phyloP scores from a whole-genome alignment of 2,888 invertebrate genomes.

The Tipula vernalis region DNA sequence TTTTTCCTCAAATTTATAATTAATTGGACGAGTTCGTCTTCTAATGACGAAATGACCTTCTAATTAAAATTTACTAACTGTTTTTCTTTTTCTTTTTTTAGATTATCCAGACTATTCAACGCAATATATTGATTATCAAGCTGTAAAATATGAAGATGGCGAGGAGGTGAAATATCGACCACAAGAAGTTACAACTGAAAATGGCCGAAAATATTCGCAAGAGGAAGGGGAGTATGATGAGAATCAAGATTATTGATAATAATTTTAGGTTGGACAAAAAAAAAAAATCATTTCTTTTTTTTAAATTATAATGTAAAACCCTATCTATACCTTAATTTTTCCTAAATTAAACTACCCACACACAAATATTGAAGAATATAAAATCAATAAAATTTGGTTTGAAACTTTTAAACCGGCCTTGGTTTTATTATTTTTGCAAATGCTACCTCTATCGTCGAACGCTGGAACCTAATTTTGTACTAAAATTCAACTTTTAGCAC shows the following conservation, averaged over 20 bases:
- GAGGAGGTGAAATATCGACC: slow-evolving; percentile 65
- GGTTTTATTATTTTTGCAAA: background rate
- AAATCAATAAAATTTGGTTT: background rate
- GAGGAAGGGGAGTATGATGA: slow-evolving; percentile 10
- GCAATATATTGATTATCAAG: slow-evolving; percentile 44
- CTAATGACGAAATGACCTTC: too few relatives aligned
- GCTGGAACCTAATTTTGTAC: background rate
- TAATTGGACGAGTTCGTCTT: too few relatives aligned
- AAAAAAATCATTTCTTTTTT: background rate
- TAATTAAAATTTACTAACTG: too few relatives aligned
- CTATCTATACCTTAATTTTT: background rate
- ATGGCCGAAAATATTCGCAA: slow-evolving; percentile 18
- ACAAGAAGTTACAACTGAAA: slow-evolving; percentile 35
- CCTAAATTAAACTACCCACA: background rate
- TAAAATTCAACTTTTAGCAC: background rate
- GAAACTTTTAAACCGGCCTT: background rate
- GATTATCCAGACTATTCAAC: slow-evolving; percentile 63
- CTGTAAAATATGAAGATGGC: slow-evolving; percentile 51
- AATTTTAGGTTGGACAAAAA: background rate
- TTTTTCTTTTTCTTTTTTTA: slow-evolving; percentile 21
- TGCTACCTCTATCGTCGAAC: background rate
- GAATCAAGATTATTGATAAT: slow-evolving; percentile 6
- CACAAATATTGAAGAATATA: background rate
- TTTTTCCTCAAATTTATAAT: background rate
- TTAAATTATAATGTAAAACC: background rate